Evolutionary conservation across 2,113 vertebrate species (phyloP).

Genomic region (Patagioenas fasciata): DNA sequence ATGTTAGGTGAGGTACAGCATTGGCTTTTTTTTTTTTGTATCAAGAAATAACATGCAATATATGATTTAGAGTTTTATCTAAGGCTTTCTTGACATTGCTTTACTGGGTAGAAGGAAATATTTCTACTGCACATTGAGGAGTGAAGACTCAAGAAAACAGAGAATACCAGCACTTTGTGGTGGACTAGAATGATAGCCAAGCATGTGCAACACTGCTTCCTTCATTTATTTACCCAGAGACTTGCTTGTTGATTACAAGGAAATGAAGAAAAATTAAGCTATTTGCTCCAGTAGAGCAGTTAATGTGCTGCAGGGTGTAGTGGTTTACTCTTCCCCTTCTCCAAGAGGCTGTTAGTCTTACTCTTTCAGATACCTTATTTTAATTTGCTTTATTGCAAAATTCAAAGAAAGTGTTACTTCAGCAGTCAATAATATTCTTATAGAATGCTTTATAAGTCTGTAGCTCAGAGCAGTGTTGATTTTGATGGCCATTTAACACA

Average conservation of each 20-base stretch:
- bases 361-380: slow-evolving; percentile 15
- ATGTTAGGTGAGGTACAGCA: neutral
- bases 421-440: neutral
- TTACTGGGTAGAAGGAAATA: neutral
- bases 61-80: neutral
- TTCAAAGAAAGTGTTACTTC: neutral
- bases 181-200: slow-evolving; percentile 6
- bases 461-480: neutral
- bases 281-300: slow-evolving; percentile 60
- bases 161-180: neutral
- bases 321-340: neutral
- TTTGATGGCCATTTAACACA: slow-evolving; percentile 27
- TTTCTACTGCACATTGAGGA: neutral
- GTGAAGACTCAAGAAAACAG: neutral
- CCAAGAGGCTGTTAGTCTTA: neutral
- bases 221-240: slow-evolving; percentile 6
- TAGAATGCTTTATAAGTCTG: neutral
- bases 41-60: neutral
- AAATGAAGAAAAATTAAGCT: slow-evolving; percentile 70
- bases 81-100: neutral
- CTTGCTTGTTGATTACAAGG: slow-evolving; percentile 50
- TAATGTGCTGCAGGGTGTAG: slow-evolving; percentile 41
- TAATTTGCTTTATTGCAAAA: slow-evolving; percentile 30
- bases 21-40: neutral
- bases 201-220: neutral